Percentiles rank a stretch among this genome's conserved stretches.
Conservation (phyloP, 2,113 vertebrate genomes). For the Coryphaenoides rupestris region DNA sequence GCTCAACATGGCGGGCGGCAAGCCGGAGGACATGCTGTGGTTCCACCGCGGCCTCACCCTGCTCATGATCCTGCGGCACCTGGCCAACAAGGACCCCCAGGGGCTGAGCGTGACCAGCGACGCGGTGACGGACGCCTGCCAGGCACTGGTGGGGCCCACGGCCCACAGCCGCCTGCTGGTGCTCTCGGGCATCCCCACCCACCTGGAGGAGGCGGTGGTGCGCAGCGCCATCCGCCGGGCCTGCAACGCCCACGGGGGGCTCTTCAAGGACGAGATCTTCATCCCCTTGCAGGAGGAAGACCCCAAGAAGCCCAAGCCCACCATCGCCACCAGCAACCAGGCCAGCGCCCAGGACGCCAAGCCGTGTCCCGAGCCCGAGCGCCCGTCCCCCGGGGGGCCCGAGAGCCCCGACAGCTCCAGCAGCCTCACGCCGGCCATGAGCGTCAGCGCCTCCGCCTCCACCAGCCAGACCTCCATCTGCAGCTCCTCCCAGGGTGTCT, state of each 20-base stretch:
- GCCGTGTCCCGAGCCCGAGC: constrained; percentile 67
- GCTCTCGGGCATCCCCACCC: constrained; percentile 93
- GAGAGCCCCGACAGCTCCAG: constrained; percentile 91
- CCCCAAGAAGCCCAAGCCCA: constrained; percentile 80
- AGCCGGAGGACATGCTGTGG: constrained; percentile 98
- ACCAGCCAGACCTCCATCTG: constrained; percentile 93
- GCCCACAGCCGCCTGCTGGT: constrained; percentile 92
- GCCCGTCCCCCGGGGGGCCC: constrained; percentile 61
- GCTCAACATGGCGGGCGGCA: constrained; percentile 88
- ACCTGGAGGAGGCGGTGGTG: constrained; percentile 88
- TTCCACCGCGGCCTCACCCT: constrained; percentile 94
- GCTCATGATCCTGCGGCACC: constrained; percentile 92
- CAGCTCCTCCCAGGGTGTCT: constrained; percentile 88
- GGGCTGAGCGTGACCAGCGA: constrained; percentile 91
- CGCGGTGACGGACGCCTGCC: constrained; percentile 89
- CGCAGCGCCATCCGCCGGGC: constrained; percentile 89
- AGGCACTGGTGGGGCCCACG: constrained; percentile 89
- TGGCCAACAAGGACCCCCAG: constrained; percentile 90
- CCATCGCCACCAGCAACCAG: constrained; percentile 54
- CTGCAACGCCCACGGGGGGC: constrained; percentile 90
- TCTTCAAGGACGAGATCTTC: constrained; percentile 95
- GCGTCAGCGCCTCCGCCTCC: constrained; percentile 86
- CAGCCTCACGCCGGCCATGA: constrained; percentile 87
- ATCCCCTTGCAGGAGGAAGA: constrained; percentile 92
- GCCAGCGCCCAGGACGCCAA: constrained; percentile 71